Evolutionary conservation across 2,888 invertebrate species (phyloP).

Genomic region (Spilosoma lubricipeda): DNA sequence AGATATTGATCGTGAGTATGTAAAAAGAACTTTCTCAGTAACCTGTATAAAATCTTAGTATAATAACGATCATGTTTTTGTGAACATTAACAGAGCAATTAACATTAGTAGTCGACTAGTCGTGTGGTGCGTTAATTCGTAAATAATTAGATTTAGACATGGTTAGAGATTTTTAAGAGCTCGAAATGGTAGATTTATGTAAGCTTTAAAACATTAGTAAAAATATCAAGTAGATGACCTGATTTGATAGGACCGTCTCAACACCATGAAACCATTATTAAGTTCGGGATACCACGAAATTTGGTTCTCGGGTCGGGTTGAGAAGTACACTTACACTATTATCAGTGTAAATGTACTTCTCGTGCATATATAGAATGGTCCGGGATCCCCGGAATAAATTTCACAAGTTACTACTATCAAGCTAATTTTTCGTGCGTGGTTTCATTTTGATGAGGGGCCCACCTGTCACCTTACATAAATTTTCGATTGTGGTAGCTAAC

Average conservation of each 20-base stretch:
- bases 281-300: too few relatives aligned
- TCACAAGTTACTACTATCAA: too few relatives aligned
- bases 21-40: conserved; percentile 15
- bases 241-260: background rate
- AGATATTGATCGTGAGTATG: conserved; percentile 42
- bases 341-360: background rate
- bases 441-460: too few relatives aligned
- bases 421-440: too few relatives aligned
- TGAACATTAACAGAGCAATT: background rate
- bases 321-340: too few relatives aligned
- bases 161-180: background rate
- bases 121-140: background rate
- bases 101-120: background rate
- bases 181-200: background rate
- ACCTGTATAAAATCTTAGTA: background rate
- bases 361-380: background rate
- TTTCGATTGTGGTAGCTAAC: too few relatives aligned
- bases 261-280: background rate
- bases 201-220: background rate
- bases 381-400: too few relatives aligned
- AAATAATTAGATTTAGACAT: background rate
- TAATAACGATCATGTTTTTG: background rate
- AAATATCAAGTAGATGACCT: background rate
- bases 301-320: too few relatives aligned
- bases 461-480: too few relatives aligned